Percentiles rank a stretch among this genome's conserved stretches.
Evolutionary conservation across 2,797 vertebrate genomes (phyloP).

Genomic region (Molossus alvarezi): DNA sequence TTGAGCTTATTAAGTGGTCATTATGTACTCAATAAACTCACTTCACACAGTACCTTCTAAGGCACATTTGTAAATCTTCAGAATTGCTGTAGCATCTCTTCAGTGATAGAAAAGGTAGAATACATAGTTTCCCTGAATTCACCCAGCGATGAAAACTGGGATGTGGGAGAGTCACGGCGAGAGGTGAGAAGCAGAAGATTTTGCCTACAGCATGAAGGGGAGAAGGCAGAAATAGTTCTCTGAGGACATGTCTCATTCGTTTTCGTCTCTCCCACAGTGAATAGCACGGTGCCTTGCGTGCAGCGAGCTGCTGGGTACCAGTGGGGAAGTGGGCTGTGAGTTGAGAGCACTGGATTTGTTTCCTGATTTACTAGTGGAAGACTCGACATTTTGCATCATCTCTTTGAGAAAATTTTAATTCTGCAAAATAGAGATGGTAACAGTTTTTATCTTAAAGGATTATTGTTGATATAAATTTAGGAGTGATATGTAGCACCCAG

Average conservation of each 20-base stretch:
- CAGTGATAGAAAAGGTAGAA: not conserved
- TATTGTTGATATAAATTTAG: not conserved
- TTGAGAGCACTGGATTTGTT: not conserved
- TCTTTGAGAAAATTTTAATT: conserved; percentile 29
- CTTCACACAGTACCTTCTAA: conserved; percentile 15
- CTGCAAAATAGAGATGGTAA: not conserved
- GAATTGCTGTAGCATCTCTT: conserved; percentile 21
- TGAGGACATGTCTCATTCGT: not conserved
- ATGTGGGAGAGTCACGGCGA: not conserved
- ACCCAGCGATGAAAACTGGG: not conserved
- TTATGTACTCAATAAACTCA: conserved; percentile 35
- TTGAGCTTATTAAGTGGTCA: conserved; percentile 38
- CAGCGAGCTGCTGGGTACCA: not conserved
- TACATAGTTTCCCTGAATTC: not conserved
- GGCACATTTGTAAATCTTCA: not conserved
- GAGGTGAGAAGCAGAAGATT: not conserved
- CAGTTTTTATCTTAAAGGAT: not conserved
- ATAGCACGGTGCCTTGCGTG: not conserved
- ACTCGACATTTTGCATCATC: conserved; percentile 37
- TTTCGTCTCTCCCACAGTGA: not conserved
- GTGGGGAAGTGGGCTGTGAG: not conserved
- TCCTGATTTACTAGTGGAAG: not conserved
- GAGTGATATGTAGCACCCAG: not conserved
- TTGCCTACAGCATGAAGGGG: not conserved
- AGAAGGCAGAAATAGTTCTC: conserved; percentile 10